Evolutionary conservation across 2,888 invertebrate genomes (phyloP).

Genomic region (Aphelenchoides bicaudatus): DNA sequence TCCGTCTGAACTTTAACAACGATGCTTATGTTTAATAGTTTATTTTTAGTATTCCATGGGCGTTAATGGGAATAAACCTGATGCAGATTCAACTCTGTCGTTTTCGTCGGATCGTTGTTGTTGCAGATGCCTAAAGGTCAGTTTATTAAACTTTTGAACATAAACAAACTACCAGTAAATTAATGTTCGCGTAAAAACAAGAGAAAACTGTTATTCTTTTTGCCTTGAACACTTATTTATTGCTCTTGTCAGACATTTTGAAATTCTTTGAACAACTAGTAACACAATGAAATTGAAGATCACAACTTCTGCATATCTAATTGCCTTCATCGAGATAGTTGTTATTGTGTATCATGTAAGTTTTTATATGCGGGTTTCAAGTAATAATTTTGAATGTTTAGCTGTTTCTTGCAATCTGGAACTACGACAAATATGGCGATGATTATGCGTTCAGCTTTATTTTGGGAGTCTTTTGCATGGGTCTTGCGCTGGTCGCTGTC

Average conservation of each 20-base stretch:
- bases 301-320: constrained; percentile 14
- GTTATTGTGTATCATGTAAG: constrained; percentile 27
- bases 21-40: no score
- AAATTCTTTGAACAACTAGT: no score
- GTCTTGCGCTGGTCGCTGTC: constrained; percentile 34
- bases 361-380: not conserved
- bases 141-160: no score
- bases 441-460: constrained; percentile 24
- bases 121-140: constrained; percentile 19
- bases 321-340: constrained; percentile 26
- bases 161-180: no score
- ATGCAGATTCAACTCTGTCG: constrained; percentile 17
- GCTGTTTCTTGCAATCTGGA: constrained; percentile 23
- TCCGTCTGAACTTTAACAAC: not conserved
- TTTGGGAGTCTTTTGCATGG: constrained; percentile 28
- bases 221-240: no score
- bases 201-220: no score
- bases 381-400: not conserved
- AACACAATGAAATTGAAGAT: no score
- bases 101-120: constrained; percentile 23
- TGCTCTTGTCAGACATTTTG: no score
- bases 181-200: no score
- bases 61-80: constrained; percentile 8
- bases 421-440: constrained; percentile 25
- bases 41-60: constrained; percentile 22